Evolutionary conservation across 2,113 vertebrate species (phyloP).

Genomic region (Thunnus maccoyii): DNA sequence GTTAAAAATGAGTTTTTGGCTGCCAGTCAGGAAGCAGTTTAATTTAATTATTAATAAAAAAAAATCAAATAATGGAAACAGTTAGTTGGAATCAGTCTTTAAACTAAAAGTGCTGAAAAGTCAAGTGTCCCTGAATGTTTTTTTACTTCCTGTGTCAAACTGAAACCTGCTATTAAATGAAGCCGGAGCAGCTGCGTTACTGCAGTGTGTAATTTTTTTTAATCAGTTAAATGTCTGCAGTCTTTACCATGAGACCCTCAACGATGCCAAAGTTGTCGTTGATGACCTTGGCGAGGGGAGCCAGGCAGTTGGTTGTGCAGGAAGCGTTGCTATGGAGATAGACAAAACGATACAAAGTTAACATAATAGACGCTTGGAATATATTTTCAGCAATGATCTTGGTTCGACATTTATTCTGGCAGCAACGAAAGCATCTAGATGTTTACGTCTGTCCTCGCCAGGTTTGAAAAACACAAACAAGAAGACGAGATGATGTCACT

Average conservation of each 20-base stretch:
- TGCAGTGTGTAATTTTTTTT: no score
- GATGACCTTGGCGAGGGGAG: slow-evolving; percentile 94
- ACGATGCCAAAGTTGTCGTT: slow-evolving; percentile 92
- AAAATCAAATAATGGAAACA: no score
- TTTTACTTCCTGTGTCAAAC: no score
- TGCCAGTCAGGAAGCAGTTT: no score
- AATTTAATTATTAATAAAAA: no score
- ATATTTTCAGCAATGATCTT: neutral
- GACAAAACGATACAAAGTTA: slow-evolving; percentile 65
- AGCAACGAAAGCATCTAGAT: neutral
- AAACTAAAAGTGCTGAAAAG: no score
- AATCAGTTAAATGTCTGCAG: no score
- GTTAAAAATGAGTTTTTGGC: no score
- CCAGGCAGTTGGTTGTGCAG: slow-evolving; percentile 95
- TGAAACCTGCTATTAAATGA: no score
- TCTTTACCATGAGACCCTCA: slow-evolving; percentile 93
- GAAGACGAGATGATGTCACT: neutral
- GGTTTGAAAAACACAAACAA: neutral
- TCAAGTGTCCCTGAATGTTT: no score
- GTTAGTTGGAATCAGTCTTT: no score
- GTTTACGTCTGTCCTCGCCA: neutral
- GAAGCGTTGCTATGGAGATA: slow-evolving; percentile 89
- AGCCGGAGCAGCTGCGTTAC: no score
- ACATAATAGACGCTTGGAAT: neutral
- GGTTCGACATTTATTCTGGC: neutral